Evolutionary conservation across 2,113 vertebrate genomes (phyloP).

Genomic region (Xyliphius kryptos): DNA sequence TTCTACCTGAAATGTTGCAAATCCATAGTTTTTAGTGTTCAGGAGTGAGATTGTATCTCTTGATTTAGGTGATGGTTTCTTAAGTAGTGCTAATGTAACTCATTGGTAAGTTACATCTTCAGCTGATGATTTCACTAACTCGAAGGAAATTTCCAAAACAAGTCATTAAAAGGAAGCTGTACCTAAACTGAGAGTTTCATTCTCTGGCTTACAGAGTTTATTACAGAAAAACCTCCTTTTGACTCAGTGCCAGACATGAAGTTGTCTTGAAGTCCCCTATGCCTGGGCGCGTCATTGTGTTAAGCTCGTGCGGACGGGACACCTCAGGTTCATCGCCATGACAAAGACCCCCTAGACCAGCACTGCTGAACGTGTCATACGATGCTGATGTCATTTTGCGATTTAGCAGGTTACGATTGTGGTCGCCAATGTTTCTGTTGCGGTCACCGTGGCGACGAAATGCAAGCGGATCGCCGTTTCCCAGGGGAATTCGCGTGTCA

Average conservation of each 20-base stretch:
- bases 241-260: conserved; percentile 66
- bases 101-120: neutral
- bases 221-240: conserved; percentile 71
- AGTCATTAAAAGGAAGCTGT: too few relatives aligned
- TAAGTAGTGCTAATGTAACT: neutral
- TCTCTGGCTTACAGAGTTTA: neutral
- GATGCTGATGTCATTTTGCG: conserved; percentile 72
- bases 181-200: too few relatives aligned
- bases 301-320: conserved; percentile 59
- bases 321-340: conserved; percentile 54
- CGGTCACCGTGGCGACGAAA: conserved; percentile 58
- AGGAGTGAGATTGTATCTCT: too few relatives aligned
- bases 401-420: conserved; percentile 70
- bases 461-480: conserved; percentile 62
- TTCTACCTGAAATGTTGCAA: too few relatives aligned
- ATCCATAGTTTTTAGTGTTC: too few relatives aligned
- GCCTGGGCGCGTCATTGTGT: conserved; percentile 65
- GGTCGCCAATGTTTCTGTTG: conserved; percentile 68
- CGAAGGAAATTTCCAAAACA: neutral
- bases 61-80: neutral
- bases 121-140: neutral
- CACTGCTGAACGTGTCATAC: conserved; percentile 70
- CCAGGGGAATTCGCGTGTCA: conserved; percentile 43
- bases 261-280: conserved; percentile 67
- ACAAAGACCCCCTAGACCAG: conserved; percentile 57